Base-by-base conservation (phyloP, 2,888 invertebrate genomes). In the Philhelius pedissequus region DNA sequence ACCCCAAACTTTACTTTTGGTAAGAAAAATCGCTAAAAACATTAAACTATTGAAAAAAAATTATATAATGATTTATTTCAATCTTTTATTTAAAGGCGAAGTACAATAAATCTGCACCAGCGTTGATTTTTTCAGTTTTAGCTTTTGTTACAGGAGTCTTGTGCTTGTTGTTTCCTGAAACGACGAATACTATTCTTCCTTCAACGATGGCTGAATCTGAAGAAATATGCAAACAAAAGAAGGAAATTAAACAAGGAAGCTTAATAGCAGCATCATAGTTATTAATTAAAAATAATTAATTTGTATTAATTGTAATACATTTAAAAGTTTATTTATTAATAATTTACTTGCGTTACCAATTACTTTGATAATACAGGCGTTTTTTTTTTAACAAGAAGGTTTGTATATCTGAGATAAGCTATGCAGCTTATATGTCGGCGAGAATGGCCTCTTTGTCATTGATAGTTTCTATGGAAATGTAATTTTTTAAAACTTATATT, bases 131-230 rank as follows among this genome's bases (percentile, higher is more conserved):
- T 90, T 94, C 94, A 0, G 87, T 90, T 7, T 92, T 93, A 79
- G 94, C 94, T 9, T 90, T 93, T 70, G 88, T 93, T 38, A 93
- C 94, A 11, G 94, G 93, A 18, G 92, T 90, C 22, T 89, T 94
- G 82, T 93, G 94, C 89, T 90, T 94, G 87, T 91, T 92, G 9
- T 94, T 94, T 45, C 94, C 94, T 0, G 94, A 94, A 92, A 94
- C 94, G 0, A 92, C 94, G 3, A 92, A 94, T 90, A 93, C 92
- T 75, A 92, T 93, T 27, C 90, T 94, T 60, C 94, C 94, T 0
- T 94, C 94, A 88, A 94, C 94, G 64, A 92, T 94, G 87, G 90
- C 91, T 27, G 94, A 94, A 87, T 94, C 94, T 0, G 92, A 93
- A 87, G 88, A 88, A 50, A 89, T 93, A 52, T 79, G 82, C 3